Evolutionary conservation across 2,113 vertebrate species (phyloP), one percentile per base, ranked within the genome.

Genomic region (Cyphomyrus discorhynchus): DNA sequence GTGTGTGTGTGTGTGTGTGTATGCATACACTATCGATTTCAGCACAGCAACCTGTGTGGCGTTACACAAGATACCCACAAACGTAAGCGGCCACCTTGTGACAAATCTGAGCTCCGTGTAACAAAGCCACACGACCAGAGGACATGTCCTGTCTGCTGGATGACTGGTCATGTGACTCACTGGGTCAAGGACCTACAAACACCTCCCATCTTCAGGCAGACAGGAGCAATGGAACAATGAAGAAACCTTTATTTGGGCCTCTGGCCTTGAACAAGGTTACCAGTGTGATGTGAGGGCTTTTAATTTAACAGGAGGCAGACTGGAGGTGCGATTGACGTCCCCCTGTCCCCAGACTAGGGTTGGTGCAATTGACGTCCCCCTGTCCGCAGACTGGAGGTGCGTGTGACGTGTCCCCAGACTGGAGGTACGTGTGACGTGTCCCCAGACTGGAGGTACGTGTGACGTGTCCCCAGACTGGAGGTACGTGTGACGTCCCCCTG

Each of bases 91-190:
- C 62, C 62, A 66, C n/a, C 62, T 10, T 11, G n/a, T 70, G 10
- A 70, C n/a, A 70, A 70, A 70, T 31, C 62, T 70, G 62, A 70
- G 10, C 62, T 70, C 62, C 3, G n/a, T 31, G n/a, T 11, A 83
- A 77, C 8, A 27, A 74, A 42, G 88, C 15, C 45, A 11, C 31
- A 17, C 7, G 10, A 42, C 24, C 66, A 53, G 13, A 5, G 13
- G 5, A 3, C 17, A 11, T 49, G 46, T 13, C 66, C 74, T 47
- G 5, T 56, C 90, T 77, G 52, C 89, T 56, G 19, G 91, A 90
- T 89, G 88, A 93, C 86, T 74, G 89, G 90, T 92, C 89, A 93
- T 92, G 90, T 94, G 92, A 93, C 94, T 93, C 89, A 94, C 70
- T 92, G 89, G 92, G 92, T 83, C 92, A 91, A 62, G 91, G 42